A percentile compares a stretch with the other conserved stretches of the same genome.
Conservation (phyloP, 2,797 vertebrate genomes). For the Hydrophis major region DNA sequence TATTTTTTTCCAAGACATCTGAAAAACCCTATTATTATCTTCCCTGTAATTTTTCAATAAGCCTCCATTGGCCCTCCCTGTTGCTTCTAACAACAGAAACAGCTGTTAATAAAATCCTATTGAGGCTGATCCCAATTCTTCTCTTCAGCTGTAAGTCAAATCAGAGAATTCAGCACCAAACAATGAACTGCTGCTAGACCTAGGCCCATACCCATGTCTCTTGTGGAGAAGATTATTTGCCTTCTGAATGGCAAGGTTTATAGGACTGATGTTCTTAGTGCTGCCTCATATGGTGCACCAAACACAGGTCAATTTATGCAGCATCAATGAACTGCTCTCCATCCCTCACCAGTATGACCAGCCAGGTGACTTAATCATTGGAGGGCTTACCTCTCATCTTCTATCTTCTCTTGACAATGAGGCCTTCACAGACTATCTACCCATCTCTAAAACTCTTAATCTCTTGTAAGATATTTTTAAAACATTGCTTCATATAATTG, state of each 20-base stretch:
- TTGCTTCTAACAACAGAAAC: not conserved
- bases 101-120: not conserved
- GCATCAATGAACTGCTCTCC: not conserved
- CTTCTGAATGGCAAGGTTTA: not conserved
- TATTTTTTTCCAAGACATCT: not conserved
- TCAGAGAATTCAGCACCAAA: not conserved
- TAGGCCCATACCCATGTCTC: not conserved
- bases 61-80: not conserved
- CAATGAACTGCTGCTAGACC: not conserved
- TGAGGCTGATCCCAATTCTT: not conserved
- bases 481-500: not conserved
- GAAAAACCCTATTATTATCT: not conserved
- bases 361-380: not conserved
- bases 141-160: not conserved
- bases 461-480: not conserved
- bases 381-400: not conserved
- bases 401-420: not conserved
- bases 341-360: not conserved
- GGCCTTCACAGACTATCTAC: not conserved
- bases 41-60: not conserved
- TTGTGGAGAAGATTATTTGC: not conserved
- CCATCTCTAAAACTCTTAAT: not conserved
- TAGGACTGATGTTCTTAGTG: not conserved
- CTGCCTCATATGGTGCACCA: not conserved
- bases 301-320: not conserved